Base-by-base conservation (phyloP, 1,140 invertebrate species). In the Drosophila equinoxialis region DNA sequence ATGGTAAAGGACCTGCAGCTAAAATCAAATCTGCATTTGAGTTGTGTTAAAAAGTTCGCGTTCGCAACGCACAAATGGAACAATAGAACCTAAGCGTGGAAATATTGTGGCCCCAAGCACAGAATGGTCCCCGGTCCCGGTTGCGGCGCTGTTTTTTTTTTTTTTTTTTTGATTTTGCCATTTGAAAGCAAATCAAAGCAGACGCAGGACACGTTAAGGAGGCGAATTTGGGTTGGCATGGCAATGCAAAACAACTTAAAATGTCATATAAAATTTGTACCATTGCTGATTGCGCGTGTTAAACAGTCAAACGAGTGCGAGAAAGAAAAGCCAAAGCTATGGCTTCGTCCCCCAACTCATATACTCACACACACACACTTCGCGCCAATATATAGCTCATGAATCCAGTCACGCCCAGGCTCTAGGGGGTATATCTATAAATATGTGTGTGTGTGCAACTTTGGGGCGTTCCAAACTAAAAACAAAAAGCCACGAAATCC, bases 211-310 rank as follows among this genome's bases (percentile, higher is more conserved):
- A 60, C 6, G 45, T 17, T 17, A 26, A 13, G 41, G 10, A 26
- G 30, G 2, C 26, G 10, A 13, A 17, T 51, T 66, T 39, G 54
- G 51, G 68, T 23, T 42, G 68, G 65, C 72, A 45, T 59, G 71
- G 83, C 79, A 79, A 87, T 86, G 83, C 79, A 86, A 86, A 86
- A 86, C 83, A 87, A 89, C 83, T 87, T 89, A 87, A 87, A 89
- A 89, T 87, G 80, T 89, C 83, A 87, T 87, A 87, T 87, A 74
- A 87, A 87, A 87, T 87, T 87, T 87, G 83, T 87, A 80, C 84
- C 83, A 80, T 57, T 79, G 84, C 83, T 87, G 83, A 87, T 87
- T 87, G 84, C 83, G 79, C 65, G 83, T 87, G 84, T 83, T 87
- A 87, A 87, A 74, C 67, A 86, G 83, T 41, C 75, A 77, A 77